These are phyloP conservation scores for Lochmaea crataegi DNA, from an alignment of 2,888 invertebrate genomes.

Conservation along the genomic window DNA sequence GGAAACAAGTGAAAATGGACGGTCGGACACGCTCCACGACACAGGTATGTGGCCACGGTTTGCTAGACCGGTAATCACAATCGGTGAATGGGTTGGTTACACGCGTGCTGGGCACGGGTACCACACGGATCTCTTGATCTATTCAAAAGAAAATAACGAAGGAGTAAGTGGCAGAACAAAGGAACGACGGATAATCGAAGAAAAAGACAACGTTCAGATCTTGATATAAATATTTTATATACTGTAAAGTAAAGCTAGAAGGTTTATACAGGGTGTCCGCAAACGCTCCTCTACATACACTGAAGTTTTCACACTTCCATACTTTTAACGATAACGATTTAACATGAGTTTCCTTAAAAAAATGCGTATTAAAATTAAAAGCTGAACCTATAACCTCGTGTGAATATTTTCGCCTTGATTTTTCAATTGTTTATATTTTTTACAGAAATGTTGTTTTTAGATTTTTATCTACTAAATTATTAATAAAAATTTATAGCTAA, in stretches of 20 bases:
- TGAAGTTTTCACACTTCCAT: no score
- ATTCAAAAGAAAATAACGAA: constrained; percentile 24
- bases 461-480: no score
- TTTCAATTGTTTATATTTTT: constrained; percentile 6
- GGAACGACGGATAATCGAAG: constrained; percentile 24
- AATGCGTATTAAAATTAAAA: no score
- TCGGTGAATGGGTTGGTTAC: constrained; percentile 53
- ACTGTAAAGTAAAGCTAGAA: background rate
- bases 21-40: constrained; percentile 61
- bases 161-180: constrained; percentile 36
- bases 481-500: no score
- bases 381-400: constrained; percentile 13
- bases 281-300: no score
- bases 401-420: background rate
- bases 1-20: constrained; percentile 57
- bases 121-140: constrained; percentile 39
- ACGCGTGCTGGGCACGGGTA: constrained; percentile 61
- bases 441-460: no score
- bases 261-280: background rate
- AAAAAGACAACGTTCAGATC: background rate
- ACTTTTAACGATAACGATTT: no score
- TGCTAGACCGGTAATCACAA: constrained; percentile 53
- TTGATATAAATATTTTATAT: constrained; percentile 9
- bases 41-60: constrained; percentile 57
- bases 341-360: no score